phyloP scores from a whole-genome alignment of 1,140 invertebrate genomes.

The Diprion similis region DNA sequence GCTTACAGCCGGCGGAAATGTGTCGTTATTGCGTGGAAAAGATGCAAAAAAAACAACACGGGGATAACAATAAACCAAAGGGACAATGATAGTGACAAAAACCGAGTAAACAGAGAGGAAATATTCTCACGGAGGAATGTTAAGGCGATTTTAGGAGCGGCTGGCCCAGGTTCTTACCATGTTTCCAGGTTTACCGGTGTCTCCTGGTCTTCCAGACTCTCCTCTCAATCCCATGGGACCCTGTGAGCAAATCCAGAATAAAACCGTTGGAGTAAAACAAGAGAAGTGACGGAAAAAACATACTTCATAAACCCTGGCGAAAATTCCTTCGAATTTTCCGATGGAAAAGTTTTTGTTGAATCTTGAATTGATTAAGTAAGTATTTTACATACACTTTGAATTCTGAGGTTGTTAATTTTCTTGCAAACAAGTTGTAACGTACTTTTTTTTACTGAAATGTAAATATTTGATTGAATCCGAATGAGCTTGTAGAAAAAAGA shows the following conservation, averaged over 20 bases:
- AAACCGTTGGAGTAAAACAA: not conserved
- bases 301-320: no score
- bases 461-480: no score
- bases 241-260: constrained; percentile 59
- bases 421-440: no score
- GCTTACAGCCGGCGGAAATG: not conserved
- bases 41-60: not conserved
- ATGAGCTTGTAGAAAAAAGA: no score
- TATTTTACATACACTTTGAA: no score
- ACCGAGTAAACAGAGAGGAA: no score
- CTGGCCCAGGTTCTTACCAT: constrained; percentile 73
- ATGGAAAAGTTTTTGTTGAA: no score
- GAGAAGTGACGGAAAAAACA: no score
- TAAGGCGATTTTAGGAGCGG: constrained; percentile 57
- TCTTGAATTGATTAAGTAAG: no score
- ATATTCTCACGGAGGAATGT: constrained; percentile 48
- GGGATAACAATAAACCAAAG: not conserved
- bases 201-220: constrained; percentile 77
- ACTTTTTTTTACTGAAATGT: no score
- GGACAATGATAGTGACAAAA: not conserved
- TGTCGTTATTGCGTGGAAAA: constrained; percentile 4
- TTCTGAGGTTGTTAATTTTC: no score
- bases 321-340: no score
- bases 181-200: constrained; percentile 76
- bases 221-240: constrained; percentile 89